These are phyloP conservation scores for Theristicus caerulescens DNA, from an alignment of 2,113 vertebrate genomes.

Conservation along the genomic window DNA sequence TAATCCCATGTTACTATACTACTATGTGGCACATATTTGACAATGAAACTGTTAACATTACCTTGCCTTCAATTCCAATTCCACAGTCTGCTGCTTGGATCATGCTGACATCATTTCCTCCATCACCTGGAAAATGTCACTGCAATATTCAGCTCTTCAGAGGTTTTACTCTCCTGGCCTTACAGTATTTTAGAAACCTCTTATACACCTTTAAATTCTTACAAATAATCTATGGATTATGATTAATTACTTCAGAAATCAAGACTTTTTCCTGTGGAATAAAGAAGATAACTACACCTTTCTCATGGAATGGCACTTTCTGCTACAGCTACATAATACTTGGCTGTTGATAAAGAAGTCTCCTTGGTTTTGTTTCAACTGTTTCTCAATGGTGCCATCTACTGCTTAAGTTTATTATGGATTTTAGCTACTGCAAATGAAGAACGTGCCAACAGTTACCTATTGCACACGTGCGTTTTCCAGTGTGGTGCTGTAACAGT, in stretches of 20 bases:
- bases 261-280: neutral
- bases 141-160: neutral
- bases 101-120: conserved; percentile 99
- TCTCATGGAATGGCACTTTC: neutral
- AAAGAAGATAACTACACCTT: neutral
- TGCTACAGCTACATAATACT: neutral
- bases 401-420: neutral
- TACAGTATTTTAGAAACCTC: neutral
- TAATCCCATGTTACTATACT: neutral
- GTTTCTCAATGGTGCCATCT: neutral
- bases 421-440: neutral
- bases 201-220: neutral
- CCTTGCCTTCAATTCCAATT: conserved; percentile 92
- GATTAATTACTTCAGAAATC: neutral
- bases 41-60: conserved; percentile 54
- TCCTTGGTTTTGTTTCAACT: neutral
- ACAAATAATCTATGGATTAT: neutral
- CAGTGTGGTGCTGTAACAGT: conserved; percentile 90
- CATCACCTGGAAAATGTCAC: conserved; percentile 84
- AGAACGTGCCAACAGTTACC: conserved; percentile 72
- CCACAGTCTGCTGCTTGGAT: conserved; percentile 96
- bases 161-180: neutral
- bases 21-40: neutral
- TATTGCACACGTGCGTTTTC: conserved; percentile 90
- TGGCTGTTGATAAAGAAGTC: neutral